A percentile compares a stretch with the other conserved stretches of the same genome.
Evolutionary conservation across 1,140 invertebrate species (phyloP).

Genomic region (Dendroctonus valens): DNA sequence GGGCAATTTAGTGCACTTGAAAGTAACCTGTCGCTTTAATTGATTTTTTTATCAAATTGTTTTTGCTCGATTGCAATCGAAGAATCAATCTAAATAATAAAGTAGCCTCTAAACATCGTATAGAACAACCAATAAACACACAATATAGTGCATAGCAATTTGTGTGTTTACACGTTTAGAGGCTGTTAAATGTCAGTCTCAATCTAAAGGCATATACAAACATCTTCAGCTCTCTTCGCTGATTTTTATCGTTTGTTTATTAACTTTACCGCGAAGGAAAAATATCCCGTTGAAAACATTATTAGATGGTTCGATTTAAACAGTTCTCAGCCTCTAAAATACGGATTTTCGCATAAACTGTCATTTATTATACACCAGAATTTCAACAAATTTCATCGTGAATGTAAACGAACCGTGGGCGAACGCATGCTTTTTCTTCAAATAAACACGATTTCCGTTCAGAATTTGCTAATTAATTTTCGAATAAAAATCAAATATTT

Average conservation of each 20-base stretch:
- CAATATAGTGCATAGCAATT: slow-evolving; percentile 23
- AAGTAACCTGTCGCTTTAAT: no score
- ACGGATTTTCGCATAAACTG: slow-evolving; percentile 19
- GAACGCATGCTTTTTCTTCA: slow-evolving; percentile 23
- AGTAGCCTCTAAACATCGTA: not conserved
- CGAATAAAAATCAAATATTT: slow-evolving; percentile 31
- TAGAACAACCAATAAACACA: slow-evolving; percentile 24
- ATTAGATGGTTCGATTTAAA: slow-evolving; percentile 32
- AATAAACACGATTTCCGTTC: slow-evolving; percentile 28
- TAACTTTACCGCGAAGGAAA: slow-evolving; percentile 24
- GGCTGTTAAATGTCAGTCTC: slow-evolving; percentile 33
- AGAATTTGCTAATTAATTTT: slow-evolving; percentile 27
- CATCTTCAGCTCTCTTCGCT: slow-evolving; percentile 28
- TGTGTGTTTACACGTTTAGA: slow-evolving; percentile 25
- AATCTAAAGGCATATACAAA: slow-evolving; percentile 34
- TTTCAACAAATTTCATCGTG: slow-evolving; percentile 23
- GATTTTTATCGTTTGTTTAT: slow-evolving; percentile 36
- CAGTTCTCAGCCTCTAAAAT: slow-evolving; percentile 24
- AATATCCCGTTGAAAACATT: slow-evolving; percentile 35
- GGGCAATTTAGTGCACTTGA: no score
- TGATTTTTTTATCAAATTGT: no score
- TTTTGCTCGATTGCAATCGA: no score
- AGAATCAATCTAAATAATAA: no score
- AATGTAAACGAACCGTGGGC: slow-evolving; percentile 24
- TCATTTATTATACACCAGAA: slow-evolving; percentile 22